Conservation (phyloP, 2,113 vertebrate genomes). For the Entelurus aequoreus region DNA sequence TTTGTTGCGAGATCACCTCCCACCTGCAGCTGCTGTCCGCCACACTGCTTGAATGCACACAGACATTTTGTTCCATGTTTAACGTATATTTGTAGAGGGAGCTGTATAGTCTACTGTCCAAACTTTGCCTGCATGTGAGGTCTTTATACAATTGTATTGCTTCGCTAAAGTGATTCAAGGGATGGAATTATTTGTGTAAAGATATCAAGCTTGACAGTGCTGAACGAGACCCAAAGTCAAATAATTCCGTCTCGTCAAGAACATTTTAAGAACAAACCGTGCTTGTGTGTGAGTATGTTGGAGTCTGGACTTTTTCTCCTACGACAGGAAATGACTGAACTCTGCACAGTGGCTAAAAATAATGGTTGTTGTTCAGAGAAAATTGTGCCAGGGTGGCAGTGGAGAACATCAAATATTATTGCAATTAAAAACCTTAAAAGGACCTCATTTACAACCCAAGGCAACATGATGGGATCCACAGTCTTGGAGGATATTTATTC, state of each 20-base stretch:
- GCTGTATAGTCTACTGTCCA: constrained; percentile 44
- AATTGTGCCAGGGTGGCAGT: constrained; percentile 58
- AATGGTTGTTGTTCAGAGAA: constrained; percentile 68
- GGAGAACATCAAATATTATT: constrained; percentile 74
- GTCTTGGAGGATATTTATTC: no score
- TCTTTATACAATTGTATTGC: background rate
- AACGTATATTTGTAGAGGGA: constrained; percentile 50
- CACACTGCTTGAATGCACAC: constrained; percentile 16
- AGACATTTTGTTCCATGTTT: constrained; percentile 16
- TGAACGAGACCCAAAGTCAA: background rate
- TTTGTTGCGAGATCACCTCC: constrained; percentile 6
- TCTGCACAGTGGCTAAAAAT: constrained; percentile 67
- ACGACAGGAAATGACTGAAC: constrained; percentile 73
- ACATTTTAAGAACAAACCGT: background rate
- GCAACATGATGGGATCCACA: no score
- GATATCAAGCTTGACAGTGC: background rate
- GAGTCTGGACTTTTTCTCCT: constrained; percentile 16
- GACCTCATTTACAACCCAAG: constrained; percentile 32
- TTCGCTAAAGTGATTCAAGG: background rate
- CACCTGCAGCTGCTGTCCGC: constrained; percentile 26
- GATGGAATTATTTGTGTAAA: no score
- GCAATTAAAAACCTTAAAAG: constrained; percentile 56
- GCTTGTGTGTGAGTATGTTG: constrained; percentile 17
- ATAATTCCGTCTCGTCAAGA: constrained; percentile 9
- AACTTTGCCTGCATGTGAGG: constrained; percentile 33